These are phyloP conservation scores for Pyrrhia umbra DNA, from an alignment of 2,888 invertebrate species.

Conservation along the genomic window DNA sequence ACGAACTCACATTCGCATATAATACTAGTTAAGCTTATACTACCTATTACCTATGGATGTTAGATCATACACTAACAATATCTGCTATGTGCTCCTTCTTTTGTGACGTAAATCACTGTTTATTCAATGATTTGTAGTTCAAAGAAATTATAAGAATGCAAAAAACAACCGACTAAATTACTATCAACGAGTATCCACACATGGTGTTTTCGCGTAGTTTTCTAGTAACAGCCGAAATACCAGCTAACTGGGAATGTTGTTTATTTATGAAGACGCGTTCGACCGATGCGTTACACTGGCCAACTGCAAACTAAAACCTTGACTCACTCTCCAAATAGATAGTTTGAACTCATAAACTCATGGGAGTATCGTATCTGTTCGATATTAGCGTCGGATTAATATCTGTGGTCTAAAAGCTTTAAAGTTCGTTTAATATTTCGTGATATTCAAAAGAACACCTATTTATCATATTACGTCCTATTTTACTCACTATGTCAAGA, in stretches of 20 bases:
- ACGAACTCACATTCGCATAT: too few relatives aligned
- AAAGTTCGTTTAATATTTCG: conserved; percentile 2
- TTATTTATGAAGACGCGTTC: conserved; percentile 64
- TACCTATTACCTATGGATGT: too few relatives aligned
- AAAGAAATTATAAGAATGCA: conserved; percentile 13
- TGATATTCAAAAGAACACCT: conserved; percentile 2
- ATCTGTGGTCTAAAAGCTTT: conserved; percentile 1
- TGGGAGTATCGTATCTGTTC: conserved; percentile 48
- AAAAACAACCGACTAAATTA: conserved; percentile 6
- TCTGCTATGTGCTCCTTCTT: too few relatives aligned
- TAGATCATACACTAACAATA: neutral
- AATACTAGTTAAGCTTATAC: too few relatives aligned
- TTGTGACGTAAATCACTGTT: neutral
- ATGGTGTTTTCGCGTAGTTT: conserved; percentile 43
- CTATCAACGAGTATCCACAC: conserved; percentile 15
- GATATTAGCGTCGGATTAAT: conserved; percentile 55
- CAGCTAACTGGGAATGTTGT: conserved; percentile 49
- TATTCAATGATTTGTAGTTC: neutral
- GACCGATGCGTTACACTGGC: conserved; percentile 59
- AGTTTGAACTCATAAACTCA: conserved; percentile 69
- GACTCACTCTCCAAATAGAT: conserved; percentile 80
- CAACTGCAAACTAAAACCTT: conserved; percentile 69
- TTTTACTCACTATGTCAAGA: conserved; percentile 30
- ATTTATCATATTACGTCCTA: conserved; percentile 7
- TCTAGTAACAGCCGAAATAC: conserved; percentile 31